Percentiles rank a stretch among this genome's conserved stretches.
Conservation (phyloP, 2,888 invertebrate species). For the Pandemis heparana region DNA sequence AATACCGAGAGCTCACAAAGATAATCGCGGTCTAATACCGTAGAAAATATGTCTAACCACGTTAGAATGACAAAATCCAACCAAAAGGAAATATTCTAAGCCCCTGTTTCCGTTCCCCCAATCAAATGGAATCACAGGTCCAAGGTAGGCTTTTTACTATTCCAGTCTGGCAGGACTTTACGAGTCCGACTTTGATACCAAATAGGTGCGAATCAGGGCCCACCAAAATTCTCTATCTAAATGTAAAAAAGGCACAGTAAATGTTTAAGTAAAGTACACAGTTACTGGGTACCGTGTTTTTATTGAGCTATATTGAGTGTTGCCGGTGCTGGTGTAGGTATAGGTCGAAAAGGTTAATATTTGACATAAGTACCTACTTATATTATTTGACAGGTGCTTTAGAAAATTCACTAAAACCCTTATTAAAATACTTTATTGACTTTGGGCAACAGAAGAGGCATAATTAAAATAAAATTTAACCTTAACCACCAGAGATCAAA, state of each 20-base stretch:
- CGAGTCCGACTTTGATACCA: constrained; percentile 30
- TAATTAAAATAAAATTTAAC: not conserved
- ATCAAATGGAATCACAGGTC: constrained; percentile 32
- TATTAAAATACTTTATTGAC: no score
- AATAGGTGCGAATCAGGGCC: constrained; percentile 38
- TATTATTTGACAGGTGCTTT: no score
- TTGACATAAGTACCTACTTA: no score
- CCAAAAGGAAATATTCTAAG: not conserved
- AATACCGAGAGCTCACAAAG: no score
- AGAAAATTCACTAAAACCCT: no score
- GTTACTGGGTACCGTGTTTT: not conserved
- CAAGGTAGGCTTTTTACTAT: constrained; percentile 34
- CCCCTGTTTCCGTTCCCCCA: constrained; percentile 4
- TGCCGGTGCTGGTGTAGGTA: no score
- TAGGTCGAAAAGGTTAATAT: no score
- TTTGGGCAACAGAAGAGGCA: not conserved
- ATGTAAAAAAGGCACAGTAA: constrained; percentile 34
- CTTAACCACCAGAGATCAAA: no score
- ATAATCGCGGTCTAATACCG: no score
- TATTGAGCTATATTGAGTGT: not conserved
- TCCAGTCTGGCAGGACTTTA: constrained; percentile 24
- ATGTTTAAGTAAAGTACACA: constrained; percentile 8
- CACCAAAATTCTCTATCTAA: constrained; percentile 35
- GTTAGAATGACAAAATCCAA: not conserved
- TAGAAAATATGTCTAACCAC: not conserved